phyloP scores from a whole-genome alignment of 2,888 invertebrate species.

The Agonopterix arenella region DNA sequence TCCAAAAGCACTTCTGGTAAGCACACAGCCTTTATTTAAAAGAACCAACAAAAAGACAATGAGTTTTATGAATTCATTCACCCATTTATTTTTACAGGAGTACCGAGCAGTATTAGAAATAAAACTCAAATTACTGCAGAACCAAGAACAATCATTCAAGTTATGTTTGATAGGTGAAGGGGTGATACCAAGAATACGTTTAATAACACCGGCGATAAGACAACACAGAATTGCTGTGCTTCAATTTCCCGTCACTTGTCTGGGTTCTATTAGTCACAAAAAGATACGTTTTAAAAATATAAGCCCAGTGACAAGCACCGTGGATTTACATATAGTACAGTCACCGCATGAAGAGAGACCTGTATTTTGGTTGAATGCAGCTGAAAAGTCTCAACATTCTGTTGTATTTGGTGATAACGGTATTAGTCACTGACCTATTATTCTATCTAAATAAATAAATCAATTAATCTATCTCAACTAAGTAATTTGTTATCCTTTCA shows the following conservation, averaged over 20 bases:
- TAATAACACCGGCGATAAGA: constrained; percentile 39
- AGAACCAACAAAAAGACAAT: no score
- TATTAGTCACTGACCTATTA: constrained; percentile 9
- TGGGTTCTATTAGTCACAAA: constrained; percentile 48
- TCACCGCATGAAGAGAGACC: constrained; percentile 36
- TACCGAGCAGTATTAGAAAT: constrained; percentile 64
- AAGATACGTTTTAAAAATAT: constrained; percentile 54
- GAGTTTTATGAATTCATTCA: no score
- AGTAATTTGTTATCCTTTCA: constrained; percentile 18
- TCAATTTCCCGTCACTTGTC: constrained; percentile 56
- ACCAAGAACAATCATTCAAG: constrained; percentile 53
- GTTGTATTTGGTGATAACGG: constrained; percentile 33
- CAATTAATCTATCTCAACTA: no score
- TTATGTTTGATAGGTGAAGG: constrained; percentile 66
- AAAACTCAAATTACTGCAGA: constrained; percentile 53
- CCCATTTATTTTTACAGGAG: constrained; percentile 37
- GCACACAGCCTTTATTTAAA: neutral
- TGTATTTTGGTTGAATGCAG: constrained; percentile 46
- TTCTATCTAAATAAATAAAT: no score
- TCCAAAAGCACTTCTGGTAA: constrained; percentile 55
- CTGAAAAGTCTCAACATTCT: constrained; percentile 28
- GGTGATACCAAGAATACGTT: constrained; percentile 55
- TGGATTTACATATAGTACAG: constrained; percentile 35
- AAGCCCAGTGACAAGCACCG: constrained; percentile 41
- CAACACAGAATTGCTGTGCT: constrained; percentile 38